These are phyloP conservation scores for Microctonus hyperodae DNA, from an alignment of 2,888 invertebrate species.

Conservation along the genomic window DNA sequence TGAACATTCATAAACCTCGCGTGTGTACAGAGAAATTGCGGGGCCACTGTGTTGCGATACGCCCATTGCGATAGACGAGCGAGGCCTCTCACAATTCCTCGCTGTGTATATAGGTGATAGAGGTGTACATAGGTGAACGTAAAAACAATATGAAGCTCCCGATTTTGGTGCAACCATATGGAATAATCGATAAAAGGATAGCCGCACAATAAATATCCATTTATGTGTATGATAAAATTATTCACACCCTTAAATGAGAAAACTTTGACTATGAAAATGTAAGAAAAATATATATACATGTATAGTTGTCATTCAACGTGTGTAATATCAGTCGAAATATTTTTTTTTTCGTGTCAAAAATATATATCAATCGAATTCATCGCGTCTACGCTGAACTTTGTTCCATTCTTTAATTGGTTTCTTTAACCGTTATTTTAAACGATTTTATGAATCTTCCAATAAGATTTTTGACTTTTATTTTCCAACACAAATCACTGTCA, in stretches of 20 bases:
- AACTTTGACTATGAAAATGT: too few species aligned
- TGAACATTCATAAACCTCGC: conserved; percentile 33
- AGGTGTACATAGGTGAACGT: conserved; percentile 8
- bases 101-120: background rate
- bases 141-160: conserved; percentile 25
- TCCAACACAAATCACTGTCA: too few species aligned
- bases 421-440: too few species aligned
- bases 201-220: too few species aligned
- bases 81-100: conserved; percentile 29
- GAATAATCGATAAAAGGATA: conserved; percentile 35
- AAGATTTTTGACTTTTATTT: too few species aligned
- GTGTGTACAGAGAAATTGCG: conserved; percentile 31
- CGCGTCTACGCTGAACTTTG: background rate
- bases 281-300: too few species aligned
- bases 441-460: too few species aligned
- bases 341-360: background rate
- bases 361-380: background rate
- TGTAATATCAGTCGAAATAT: background rate
- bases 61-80: background rate
- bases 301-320: too few species aligned
- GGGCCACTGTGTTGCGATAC: conserved; percentile 18
- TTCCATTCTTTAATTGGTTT: conserved; percentile 2
- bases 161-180: conserved; percentile 40
- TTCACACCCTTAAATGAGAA: background rate
- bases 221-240: background rate